Evolutionary conservation across 2,888 invertebrate species (phyloP), one percentile per base, ranked within the genome.

Genomic region (Epistrophella euchroma): DNA sequence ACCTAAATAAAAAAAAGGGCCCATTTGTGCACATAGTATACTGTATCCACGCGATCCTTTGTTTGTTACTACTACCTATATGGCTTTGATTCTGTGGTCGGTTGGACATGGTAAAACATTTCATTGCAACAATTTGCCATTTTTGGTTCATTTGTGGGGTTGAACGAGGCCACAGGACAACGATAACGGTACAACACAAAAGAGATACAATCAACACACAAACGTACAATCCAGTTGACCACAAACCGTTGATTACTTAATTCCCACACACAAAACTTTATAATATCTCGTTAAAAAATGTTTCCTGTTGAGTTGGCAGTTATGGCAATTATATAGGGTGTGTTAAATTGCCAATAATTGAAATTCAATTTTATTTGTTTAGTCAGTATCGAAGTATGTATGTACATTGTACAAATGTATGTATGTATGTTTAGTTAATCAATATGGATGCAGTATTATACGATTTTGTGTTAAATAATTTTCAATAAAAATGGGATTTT

Each of bases 91-190:
- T 64, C 64, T 52, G 77, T 45, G 72, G 77, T 70, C 11, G 22
- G 52, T 55, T 17, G 45, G 43, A 40, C 52, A 55, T 58, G 17
- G 66, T 60, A 10, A 56, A 56, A 50, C 73, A 64, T 64, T 64
- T 37, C 25, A 47, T 68, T 60, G 73, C 78, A 83, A 78, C 74
- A 83, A 83, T 78, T 85, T 66, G 66, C 66, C 7, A 22, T 68
- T 85, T 74, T 78, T 56, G 68, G 73, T 74, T 64, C 19, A n/a
- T 56, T 72, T 76, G 76, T 40, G 58, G 76, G 45, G 22, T 47
- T 37, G 37, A 19, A n/a, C 32, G 37, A 62, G 32, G n/a, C 43
- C n/a, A 60, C 60, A 60, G 37, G 37, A 60, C 60, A 60, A 60
- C 60, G 22, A 60, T 60, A 60, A 22, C 28, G 25, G 25, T 52